Conservation (phyloP, 2,797 vertebrate species). For the Myotis pilosus region DNA sequence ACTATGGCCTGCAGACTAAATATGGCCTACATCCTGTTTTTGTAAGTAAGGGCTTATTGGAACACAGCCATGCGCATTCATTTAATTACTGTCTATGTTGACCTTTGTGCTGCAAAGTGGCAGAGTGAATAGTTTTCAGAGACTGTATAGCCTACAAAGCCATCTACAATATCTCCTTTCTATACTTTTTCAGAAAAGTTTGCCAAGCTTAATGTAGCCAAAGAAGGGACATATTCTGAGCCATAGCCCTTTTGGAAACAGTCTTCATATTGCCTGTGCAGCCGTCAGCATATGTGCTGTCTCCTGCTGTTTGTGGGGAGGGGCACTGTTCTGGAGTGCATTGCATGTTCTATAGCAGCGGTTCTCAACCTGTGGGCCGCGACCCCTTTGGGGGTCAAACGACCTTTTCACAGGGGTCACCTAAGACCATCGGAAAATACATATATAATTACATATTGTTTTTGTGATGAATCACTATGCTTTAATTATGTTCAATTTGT, state of each 20-base stretch:
- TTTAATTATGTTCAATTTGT: too few species aligned
- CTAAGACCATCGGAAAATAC: too few species aligned
- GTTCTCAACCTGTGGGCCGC: too few species aligned
- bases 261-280: background rate
- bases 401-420: too few species aligned
- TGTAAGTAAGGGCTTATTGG: background rate
- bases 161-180: background rate
- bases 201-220: background rate
- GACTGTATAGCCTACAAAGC: background rate
- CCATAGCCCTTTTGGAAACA: background rate
- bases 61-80: background rate
- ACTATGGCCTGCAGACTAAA: background rate
- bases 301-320: background rate
- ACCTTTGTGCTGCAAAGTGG: background rate
- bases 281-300: background rate
- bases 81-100: background rate
- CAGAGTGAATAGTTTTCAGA: background rate
- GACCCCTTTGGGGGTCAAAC: too few species aligned
- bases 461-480: too few species aligned
- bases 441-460: too few species aligned
- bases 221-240: background rate
- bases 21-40: too few species aligned
- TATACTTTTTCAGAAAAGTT: background rate
- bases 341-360: background rate
- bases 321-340: background rate